phyloP scores from a whole-genome alignment of 2,888 invertebrate genomes.

The Ethmia dodecea region DNA sequence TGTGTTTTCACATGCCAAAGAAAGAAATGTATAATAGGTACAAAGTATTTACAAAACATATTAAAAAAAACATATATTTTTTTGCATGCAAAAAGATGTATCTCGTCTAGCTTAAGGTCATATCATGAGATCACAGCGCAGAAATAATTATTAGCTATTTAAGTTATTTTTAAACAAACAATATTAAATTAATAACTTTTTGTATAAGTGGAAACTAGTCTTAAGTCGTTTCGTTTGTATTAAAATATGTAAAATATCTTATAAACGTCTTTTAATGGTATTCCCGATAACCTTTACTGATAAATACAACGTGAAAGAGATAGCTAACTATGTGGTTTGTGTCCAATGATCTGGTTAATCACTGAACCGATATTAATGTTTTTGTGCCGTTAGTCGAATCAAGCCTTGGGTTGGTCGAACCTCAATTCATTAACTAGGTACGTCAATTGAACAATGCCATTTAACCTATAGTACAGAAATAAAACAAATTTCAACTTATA shows the following conservation, averaged over 20 bases:
- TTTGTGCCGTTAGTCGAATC: neutral
- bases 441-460: too few species aligned
- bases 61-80: constrained; percentile 29
- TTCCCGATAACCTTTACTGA: neutral
- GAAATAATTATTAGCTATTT: constrained; percentile 21
- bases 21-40: constrained; percentile 48
- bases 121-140: constrained; percentile 21
- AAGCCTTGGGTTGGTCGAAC: too few species aligned
- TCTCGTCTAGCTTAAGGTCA: constrained; percentile 18
- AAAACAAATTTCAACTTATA: too few species aligned
- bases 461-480: too few species aligned
- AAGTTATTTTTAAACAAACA: constrained; percentile 47
- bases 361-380: constrained; percentile 4
- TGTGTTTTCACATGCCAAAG: constrained; percentile 62
- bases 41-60: constrained; percentile 38
- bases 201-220: constrained; percentile 53
- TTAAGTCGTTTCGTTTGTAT: constrained; percentile 64
- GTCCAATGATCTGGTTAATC: constrained; percentile 1
- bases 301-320: neutral
- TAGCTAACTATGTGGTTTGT: neutral
- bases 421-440: too few species aligned
- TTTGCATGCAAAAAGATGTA: constrained; percentile 52
- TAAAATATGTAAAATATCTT: constrained; percentile 29
- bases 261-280: constrained; percentile 1
- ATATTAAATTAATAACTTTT: constrained; percentile 33